A percentile compares a stretch with the other conserved stretches of the same genome.
phyloP scores from a whole-genome alignment of 2,888 invertebrate genomes.

The Mesopsocus fuscifrons region DNA sequence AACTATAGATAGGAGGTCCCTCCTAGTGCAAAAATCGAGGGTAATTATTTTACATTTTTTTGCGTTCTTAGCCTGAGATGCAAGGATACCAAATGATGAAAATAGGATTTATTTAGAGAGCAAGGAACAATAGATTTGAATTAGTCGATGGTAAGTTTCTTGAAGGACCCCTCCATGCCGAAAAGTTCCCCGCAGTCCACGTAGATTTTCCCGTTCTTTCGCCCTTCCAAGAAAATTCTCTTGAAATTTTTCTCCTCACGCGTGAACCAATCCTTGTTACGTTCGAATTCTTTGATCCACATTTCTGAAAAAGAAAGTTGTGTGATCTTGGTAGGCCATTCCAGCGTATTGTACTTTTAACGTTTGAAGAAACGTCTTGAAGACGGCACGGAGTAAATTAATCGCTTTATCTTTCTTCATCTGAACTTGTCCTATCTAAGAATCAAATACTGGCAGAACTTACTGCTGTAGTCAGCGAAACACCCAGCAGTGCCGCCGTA shows the following conservation, averaged over 20 bases:
- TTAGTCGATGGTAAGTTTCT: slow-evolving; percentile 14
- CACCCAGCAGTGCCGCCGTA: slow-evolving; percentile 54
- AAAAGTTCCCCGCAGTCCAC: slow-evolving; percentile 12
- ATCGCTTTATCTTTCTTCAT: too few species aligned
- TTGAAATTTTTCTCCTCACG: slow-evolving; percentile 49
- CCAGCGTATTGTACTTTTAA: too few species aligned
- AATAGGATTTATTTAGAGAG: neutral
- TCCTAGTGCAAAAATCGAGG: too few species aligned
- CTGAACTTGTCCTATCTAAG: too few species aligned
- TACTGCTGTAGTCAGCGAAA: too few species aligned
- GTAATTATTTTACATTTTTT: slow-evolving; percentile 11
- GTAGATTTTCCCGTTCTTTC: slow-evolving; percentile 46
- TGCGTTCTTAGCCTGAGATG: too few species aligned
- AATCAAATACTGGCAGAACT: too few species aligned
- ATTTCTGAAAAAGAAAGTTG: slow-evolving; percentile 33
- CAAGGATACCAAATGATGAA: too few species aligned
- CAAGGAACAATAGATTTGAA: neutral
- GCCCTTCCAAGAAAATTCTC: slow-evolving; percentile 41
- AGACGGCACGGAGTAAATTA: too few species aligned
- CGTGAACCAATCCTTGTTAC: slow-evolving; percentile 60
- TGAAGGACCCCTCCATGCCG: slow-evolving; percentile 15
- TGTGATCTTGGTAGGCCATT: too few species aligned
- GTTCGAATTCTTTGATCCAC: slow-evolving; percentile 59
- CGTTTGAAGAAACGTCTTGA: too few species aligned
- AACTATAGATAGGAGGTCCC: too few species aligned